Percentiles rank a stretch among this genome's conserved stretches.
phyloP scores from a whole-genome alignment of 2,113 vertebrate genomes.

The Pleuronectes platessa region DNA sequence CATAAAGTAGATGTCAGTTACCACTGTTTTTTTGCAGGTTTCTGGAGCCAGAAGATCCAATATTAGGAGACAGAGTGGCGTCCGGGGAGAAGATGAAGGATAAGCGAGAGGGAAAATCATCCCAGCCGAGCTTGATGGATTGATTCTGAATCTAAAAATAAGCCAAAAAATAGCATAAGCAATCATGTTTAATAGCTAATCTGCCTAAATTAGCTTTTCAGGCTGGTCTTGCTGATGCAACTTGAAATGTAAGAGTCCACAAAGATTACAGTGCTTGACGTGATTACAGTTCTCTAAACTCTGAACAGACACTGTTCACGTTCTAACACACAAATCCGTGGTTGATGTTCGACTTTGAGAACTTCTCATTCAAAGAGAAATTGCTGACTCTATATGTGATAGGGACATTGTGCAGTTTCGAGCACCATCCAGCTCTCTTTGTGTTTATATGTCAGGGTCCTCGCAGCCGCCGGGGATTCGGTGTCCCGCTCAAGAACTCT shows the following conservation, averaged over 20 bases:
- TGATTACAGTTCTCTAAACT: no score
- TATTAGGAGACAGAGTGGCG: not conserved
- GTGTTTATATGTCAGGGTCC: not conserved
- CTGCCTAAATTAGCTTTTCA: no score
- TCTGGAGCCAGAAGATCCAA: not conserved
- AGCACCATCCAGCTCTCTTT: not conserved
- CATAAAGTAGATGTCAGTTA: no score
- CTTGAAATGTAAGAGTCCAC: no score
- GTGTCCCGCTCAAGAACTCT: constrained; percentile 48
- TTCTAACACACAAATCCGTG: not conserved
- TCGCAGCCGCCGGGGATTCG: not conserved
- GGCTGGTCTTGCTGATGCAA: no score
- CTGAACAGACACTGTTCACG: not conserved
- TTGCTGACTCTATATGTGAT: not conserved
- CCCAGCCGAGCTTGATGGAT: no score
- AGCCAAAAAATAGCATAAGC: no score
- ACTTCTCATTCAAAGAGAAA: not conserved
- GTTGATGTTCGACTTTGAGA: not conserved
- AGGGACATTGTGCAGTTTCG: not conserved
- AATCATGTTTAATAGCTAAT: no score
- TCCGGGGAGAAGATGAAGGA: no score
- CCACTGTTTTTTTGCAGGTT: not conserved
- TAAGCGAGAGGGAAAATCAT: no score
- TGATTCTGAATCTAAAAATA: no score
- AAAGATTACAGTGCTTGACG: not conserved